phyloP scores from a whole-genome alignment of 2,888 invertebrate genomes.

The Eupelmus urozonus region DNA sequence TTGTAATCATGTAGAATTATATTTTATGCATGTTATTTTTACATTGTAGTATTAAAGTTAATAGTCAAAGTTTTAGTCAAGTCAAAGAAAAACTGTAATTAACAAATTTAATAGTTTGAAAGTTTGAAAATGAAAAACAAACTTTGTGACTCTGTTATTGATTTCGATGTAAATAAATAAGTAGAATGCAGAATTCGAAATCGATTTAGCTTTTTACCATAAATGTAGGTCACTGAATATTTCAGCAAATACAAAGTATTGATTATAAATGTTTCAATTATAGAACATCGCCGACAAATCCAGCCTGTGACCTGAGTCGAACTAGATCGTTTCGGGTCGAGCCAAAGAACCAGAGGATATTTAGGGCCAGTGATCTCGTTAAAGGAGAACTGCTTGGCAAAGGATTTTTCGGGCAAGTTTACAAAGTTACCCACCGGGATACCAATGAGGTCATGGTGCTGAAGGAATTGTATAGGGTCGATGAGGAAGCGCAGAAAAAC shows the following conservation, averaged over 20 bases:
- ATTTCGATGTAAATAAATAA: too few species aligned
- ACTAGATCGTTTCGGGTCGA: constrained; percentile 92
- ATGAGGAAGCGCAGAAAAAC: constrained; percentile 95
- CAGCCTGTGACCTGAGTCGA: constrained; percentile 86
- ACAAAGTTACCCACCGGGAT: constrained; percentile 92
- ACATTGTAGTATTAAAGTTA: not conserved
- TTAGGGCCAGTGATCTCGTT: constrained; percentile 93
- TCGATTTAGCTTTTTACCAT: not conserved
- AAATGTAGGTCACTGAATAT: constrained; percentile 30
- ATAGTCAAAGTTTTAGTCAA: not conserved
- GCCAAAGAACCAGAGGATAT: constrained; percentile 86
- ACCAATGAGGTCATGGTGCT: constrained; percentile 97
- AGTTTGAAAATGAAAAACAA: not conserved
- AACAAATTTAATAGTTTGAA: not conserved
- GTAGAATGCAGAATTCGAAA: too few species aligned
- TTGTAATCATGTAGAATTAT: too few species aligned
- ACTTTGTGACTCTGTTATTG: too few species aligned
- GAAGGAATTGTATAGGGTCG: constrained; percentile 94
- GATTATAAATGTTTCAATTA: constrained; percentile 45
- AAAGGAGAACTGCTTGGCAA: constrained; percentile 93
- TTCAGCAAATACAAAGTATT: constrained; percentile 3
- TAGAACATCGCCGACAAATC: constrained; percentile 75
- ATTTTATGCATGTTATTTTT: not conserved
- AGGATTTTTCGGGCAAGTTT: constrained; percentile 96
- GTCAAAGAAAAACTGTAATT: not conserved